Conservation (phyloP, 2,797 vertebrate species). For the Falco novaeseelandiae region DNA sequence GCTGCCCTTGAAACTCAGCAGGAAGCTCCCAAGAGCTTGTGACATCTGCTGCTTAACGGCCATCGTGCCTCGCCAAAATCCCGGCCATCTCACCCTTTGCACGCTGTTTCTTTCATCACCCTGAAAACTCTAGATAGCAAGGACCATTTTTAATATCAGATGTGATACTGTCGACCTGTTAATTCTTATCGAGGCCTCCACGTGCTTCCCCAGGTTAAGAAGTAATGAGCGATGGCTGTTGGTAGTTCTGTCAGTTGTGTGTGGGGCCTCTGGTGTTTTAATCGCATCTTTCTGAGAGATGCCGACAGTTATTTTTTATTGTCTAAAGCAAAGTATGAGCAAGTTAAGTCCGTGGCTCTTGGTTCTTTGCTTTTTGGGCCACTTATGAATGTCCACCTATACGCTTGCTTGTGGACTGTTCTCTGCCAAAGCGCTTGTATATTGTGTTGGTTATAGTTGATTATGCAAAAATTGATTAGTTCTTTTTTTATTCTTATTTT, state of each 20-base stretch:
- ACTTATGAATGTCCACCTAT: not conserved
- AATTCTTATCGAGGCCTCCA: not conserved
- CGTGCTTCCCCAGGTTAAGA: not conserved
- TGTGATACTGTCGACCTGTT: not conserved
- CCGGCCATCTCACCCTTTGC: not conserved
- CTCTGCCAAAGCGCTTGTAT: not conserved
- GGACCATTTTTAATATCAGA: not conserved
- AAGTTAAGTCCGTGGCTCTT: not conserved
- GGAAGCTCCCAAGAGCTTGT: not conserved
- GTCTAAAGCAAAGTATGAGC: not conserved
- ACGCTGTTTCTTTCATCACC: accelerated
- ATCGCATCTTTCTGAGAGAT: not conserved
- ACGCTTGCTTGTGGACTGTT: not conserved
- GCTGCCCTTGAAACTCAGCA: not conserved
- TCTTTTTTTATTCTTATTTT: not conserved
- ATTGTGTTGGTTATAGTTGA: not conserved
- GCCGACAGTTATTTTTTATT: not conserved
- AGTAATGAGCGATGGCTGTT: not conserved
- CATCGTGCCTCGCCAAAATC: not conserved
- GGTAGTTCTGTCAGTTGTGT: not conserved
- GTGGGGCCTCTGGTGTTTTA: not conserved
- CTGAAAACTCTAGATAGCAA: not conserved
- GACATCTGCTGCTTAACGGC: not conserved
- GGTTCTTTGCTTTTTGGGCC: not conserved
- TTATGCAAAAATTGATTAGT: not conserved